A percentile compares a stretch with the other conserved stretches of the same genome.
Evolutionary conservation across 2,113 vertebrate genomes (phyloP).

Genomic region (Copsychus sechellarum): DNA sequence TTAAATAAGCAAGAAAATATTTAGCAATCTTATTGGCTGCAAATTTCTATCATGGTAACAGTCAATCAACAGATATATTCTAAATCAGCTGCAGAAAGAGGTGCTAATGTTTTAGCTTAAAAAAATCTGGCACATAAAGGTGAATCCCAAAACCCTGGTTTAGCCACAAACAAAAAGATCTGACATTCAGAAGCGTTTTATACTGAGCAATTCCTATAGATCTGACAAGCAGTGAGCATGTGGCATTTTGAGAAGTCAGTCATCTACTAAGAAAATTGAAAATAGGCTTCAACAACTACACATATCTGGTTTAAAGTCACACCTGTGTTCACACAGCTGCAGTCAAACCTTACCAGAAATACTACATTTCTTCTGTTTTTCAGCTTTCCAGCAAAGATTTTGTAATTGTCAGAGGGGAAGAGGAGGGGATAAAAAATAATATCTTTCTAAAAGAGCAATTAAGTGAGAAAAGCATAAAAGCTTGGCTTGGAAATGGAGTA

Average conservation of each 20-base stretch:
- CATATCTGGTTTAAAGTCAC: neutral
- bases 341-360: neutral
- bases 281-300: neutral
- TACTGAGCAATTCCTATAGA: neutral
- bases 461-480: neutral
- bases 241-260: neutral
- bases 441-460: neutral
- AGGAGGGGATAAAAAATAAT: neutral
- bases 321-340: neutral
- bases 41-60: neutral
- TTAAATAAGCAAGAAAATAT: neutral
- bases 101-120: neutral
- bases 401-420: neutral
- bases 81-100: neutral
- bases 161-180: neutral
- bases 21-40: neutral
- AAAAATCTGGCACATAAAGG: neutral
- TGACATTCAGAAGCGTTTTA: neutral
- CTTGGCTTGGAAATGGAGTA: neutral
- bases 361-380: neutral
- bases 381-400: neutral
- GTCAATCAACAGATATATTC: neutral
- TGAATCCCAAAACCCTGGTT: neutral
- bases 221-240: neutral
- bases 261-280: neutral